These are phyloP conservation scores for Athene noctua DNA, from an alignment of 2,113 vertebrate species.

Conservation along the genomic window DNA sequence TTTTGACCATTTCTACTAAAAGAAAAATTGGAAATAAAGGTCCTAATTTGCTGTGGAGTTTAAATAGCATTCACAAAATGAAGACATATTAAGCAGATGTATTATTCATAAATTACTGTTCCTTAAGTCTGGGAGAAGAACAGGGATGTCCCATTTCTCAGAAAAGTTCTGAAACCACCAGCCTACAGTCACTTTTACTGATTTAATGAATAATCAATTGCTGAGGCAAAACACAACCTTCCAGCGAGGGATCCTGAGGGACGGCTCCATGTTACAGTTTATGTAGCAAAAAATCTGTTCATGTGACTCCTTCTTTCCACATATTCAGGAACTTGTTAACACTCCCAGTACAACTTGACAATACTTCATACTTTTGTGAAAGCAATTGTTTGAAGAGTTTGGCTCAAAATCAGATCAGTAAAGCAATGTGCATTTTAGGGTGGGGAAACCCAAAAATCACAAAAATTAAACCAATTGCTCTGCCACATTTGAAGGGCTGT, in stretches of 20 bases:
- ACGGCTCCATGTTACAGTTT: not conserved
- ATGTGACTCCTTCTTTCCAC: not conserved
- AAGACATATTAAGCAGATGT: not conserved
- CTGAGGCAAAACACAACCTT: not conserved
- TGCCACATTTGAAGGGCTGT: not conserved
- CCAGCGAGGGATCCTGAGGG: not conserved
- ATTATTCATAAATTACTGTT: slow-evolving; percentile 13
- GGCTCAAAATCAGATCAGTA: not conserved
- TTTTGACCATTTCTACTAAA: not conserved
- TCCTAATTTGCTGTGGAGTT: not conserved
- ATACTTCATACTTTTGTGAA: not conserved
- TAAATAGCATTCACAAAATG: not conserved
- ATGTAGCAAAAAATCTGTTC: not conserved
- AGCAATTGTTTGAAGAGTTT: not conserved
- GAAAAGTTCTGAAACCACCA: not conserved
- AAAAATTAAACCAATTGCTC: not conserved
- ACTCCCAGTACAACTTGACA: not conserved
- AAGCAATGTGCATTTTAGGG: not conserved
- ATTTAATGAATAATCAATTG: slow-evolving; percentile 11
- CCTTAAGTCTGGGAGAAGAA: not conserved
- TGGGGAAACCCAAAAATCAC: not conserved
- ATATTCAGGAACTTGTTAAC: not conserved
- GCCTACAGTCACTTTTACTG: not conserved
- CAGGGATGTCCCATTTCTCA: not conserved
- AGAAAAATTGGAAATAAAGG: not conserved